Evolutionary conservation across 2,888 invertebrate species (phyloP).

Genomic region (Tiphia femorata): DNA sequence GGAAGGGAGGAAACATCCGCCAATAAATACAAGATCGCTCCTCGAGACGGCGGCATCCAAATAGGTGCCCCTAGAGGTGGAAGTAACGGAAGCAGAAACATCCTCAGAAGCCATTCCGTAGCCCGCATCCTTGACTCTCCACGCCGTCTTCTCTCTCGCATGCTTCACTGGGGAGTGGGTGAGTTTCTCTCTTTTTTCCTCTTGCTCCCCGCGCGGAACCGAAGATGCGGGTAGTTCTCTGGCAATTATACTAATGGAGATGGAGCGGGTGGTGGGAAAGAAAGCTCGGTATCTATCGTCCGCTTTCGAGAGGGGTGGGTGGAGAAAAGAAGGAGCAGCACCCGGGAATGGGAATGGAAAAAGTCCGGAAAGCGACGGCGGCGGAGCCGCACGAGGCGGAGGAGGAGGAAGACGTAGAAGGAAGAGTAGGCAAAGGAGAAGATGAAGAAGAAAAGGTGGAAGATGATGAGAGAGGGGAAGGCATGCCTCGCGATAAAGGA

Average conservation of each 20-base stretch:
- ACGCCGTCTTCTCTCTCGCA: no score
- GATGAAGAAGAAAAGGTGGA: conserved; percentile 13
- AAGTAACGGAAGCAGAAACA: conserved; percentile 33
- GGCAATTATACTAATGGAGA: conserved; percentile 69
- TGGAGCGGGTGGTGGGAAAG: conserved; percentile 37
- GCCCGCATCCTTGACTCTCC: conserved; percentile 50
- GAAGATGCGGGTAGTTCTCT: conserved; percentile 60
- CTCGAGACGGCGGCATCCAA: conserved; percentile 21
- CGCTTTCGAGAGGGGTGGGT: not conserved
- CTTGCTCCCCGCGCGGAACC: no score
- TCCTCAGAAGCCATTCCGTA: conserved; percentile 39
- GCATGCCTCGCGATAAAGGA: conserved; percentile 12
- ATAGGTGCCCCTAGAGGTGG: conserved; percentile 22
- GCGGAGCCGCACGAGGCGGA: not conserved
- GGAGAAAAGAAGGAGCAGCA: not conserved
- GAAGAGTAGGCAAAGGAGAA: conserved; percentile 16
- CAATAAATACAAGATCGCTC: conserved; percentile 24
- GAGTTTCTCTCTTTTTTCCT: no score
- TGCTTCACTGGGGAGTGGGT: no score
- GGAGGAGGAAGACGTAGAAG: not conserved
- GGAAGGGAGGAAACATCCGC: not conserved
- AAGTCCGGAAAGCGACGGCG: not conserved
- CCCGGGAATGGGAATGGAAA: not conserved
- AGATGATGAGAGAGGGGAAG: conserved; percentile 13
- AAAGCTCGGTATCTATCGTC: not conserved